Base-by-base conservation (phyloP, 2,113 vertebrate genomes). In the Calidris pygmaea region DNA sequence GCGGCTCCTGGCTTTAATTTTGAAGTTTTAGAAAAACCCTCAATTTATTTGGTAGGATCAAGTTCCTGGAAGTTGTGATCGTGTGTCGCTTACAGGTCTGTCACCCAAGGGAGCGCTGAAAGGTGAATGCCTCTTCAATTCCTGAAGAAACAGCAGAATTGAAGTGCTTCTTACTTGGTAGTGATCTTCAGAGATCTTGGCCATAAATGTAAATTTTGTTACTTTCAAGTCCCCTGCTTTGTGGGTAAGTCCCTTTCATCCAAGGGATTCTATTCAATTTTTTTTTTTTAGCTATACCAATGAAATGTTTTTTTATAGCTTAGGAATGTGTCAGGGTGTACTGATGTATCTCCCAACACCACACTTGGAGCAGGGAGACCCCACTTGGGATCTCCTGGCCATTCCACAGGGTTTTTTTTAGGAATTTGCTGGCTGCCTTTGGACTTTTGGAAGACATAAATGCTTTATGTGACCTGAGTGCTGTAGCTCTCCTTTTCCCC, bases 401-500 rank as follows among this genome's bases (percentile, higher is more conserved):
- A 27, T 3, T n/a, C 41, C 47, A 41, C 39, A 41, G 39, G 39
- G 10, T 41, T 41, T 19, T 35, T 55, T 35, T 26, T 4, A 43
- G 41, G 45, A 53, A 7, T 12, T 5, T 1, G 5, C 9, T 14
- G 32, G 10, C 12, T 41, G 39, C 0, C 1, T 9, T 7, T 22
- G 9, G 8, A 0, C 29, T 8, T 9, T 3, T 6, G 48, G 13
- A n/a, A 55, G 47, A 39, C 0, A 2, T 1, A 8, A 76, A 39
- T 2, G 2, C 18, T 59, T 12, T 11, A 9, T 4, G 2, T 3
- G 7, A 10, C 39, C 12, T 0, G 1, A 13, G 48, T 4, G 4
- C 53, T 4, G 19, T n/a, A 7, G n/a, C 23, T n/a, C 3, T 7
- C 7, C 1, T 4, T 30, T 13, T 2, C 6, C 26, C 12, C 27